Evolutionary conservation across 2,888 invertebrate genomes (phyloP).

Genomic region (Lithophane semibrunnea): DNA sequence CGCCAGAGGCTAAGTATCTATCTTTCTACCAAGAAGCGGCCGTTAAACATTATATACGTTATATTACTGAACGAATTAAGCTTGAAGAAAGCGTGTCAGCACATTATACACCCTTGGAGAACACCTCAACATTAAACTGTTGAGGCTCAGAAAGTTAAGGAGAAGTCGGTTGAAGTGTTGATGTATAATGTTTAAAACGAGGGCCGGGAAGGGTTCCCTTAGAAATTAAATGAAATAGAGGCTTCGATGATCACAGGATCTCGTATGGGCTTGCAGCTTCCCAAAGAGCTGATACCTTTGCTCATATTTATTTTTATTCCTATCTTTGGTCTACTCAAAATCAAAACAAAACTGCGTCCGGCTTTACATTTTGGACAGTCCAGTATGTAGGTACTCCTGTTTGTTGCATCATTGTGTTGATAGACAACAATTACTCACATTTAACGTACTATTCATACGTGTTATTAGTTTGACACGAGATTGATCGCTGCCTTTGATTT

Average conservation of each 20-base stretch:
- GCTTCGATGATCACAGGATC: background rate
- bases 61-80: background rate
- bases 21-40: background rate
- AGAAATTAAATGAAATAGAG: no score
- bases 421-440: constrained; percentile 66
- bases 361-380: constrained; percentile 25
- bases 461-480: constrained; percentile 73
- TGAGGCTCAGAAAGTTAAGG: no score
- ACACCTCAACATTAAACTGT: background rate
- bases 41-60: background rate
- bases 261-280: background rate
- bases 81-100: background rate
- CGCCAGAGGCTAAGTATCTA: background rate
- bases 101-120: background rate
- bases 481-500: constrained; percentile 70
- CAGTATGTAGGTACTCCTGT: constrained; percentile 23
- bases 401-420: constrained; percentile 64
- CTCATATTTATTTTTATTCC: background rate
- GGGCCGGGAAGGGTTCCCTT: background rate
- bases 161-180: background rate
- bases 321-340: background rate
- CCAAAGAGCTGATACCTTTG: background rate
- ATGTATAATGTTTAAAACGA: background rate
- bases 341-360: constrained; percentile 23
- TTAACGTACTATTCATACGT: constrained; percentile 68